These are phyloP conservation scores for Saccostrea glomerata DNA, from an alignment of 1,140 invertebrate species.

Conservation along the genomic window DNA sequence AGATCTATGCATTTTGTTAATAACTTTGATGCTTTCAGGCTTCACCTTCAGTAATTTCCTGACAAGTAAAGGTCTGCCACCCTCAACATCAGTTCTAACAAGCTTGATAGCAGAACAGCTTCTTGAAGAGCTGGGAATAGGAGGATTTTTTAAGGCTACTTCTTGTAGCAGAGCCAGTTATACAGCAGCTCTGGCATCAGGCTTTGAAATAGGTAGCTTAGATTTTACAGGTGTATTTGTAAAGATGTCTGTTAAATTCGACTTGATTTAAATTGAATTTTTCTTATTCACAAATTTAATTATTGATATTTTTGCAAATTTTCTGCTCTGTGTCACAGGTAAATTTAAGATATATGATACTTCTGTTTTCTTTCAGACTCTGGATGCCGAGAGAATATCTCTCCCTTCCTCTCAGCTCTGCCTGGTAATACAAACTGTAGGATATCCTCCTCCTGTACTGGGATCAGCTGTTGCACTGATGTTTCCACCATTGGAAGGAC, in stretches of 20 bases:
- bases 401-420: constrained; percentile 47
- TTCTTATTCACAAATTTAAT: neutral
- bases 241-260: neutral
- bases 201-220: constrained; percentile 39
- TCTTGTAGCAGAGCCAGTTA: constrained; percentile 38
- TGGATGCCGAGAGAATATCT: neutral
- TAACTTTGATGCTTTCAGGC: neutral
- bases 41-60: constrained; percentile 5
- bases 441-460: constrained; percentile 51
- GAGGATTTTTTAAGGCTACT: constrained; percentile 29
- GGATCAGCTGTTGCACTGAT: constrained; percentile 56
- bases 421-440: constrained; percentile 55
- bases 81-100: constrained; percentile 11
- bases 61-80: neutral
- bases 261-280: neutral
- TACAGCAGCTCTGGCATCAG: constrained; percentile 28
- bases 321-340: neutral
- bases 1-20: too few species aligned
- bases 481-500: constrained; percentile 53
- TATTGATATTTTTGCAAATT: neutral
- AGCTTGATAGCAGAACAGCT: constrained; percentile 44
- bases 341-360: neutral
- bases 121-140: constrained; percentile 48
- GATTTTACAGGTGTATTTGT: neutral
- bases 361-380: constrained; percentile 12